phyloP scores from a whole-genome alignment of 2,797 vertebrate species.

The Gambusia yucatana region DNA sequence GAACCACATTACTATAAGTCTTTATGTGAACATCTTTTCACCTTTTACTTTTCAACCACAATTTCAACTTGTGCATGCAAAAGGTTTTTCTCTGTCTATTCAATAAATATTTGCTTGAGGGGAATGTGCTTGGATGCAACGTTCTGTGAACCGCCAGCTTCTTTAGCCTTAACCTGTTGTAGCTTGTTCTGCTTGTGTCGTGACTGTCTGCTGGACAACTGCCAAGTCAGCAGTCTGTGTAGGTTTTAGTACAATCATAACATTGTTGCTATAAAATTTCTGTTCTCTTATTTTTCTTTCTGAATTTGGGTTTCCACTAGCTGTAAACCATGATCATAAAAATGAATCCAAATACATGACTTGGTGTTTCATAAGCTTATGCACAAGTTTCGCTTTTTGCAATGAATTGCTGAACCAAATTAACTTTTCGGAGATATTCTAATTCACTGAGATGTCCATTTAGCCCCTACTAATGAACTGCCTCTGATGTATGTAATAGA shows the following conservation, averaged over 20 bases:
- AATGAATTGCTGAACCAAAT: not conserved
- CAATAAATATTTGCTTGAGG: not conserved
- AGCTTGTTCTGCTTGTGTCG: not conserved
- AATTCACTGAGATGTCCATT: not conserved
- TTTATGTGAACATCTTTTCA: not conserved
- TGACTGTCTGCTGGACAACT: not conserved
- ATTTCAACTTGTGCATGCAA: not conserved
- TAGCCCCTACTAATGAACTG: constrained; percentile 20
- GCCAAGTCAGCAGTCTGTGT: not conserved
- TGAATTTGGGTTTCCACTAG: not conserved
- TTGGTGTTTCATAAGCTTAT: not conserved
- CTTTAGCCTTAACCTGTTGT: not conserved
- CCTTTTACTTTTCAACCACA: not conserved
- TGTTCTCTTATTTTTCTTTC: not conserved
- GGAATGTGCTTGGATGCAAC: not conserved
- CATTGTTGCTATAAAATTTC: not conserved
- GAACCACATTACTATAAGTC: not conserved
- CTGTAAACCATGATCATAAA: not conserved
- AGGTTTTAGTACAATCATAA: not conserved
- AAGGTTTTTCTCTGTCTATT: not conserved
- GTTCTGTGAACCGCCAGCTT: not conserved
- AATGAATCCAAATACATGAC: not conserved
- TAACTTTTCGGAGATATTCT: not conserved
- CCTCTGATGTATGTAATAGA: constrained; percentile 38
- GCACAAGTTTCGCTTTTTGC: not conserved